Percentiles rank a stretch among this genome's conserved stretches.
Conservation (phyloP, 2,113 vertebrate species). For the Leptocoma aspasia region DNA sequence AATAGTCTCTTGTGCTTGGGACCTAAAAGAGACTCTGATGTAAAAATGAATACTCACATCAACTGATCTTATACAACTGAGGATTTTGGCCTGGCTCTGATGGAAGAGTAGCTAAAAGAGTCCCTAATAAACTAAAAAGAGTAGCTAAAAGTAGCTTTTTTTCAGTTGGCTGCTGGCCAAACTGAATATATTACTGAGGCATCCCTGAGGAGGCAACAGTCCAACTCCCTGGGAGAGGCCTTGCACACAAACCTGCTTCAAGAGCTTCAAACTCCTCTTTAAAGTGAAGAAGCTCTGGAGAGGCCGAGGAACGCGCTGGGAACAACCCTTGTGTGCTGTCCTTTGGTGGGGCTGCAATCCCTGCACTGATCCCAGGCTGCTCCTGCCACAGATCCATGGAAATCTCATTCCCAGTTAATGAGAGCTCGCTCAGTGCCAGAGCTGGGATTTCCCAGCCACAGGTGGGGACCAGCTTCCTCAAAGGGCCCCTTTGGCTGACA, state of each 20-base stretch:
- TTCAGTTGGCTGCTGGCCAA: neutral
- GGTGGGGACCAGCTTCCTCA: neutral
- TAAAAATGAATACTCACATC: neutral
- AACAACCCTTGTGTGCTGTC: neutral
- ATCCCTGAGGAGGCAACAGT: neutral
- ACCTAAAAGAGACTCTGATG: neutral
- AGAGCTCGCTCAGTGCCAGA: neutral
- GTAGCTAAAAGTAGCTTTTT: too few species aligned
- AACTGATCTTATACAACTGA: neutral
- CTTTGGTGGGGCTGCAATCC: rapidly evolving
- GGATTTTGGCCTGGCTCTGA: neutral
- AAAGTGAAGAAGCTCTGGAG: neutral
- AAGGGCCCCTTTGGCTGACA: neutral
- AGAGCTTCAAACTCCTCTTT: neutral
- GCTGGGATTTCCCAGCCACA: neutral
- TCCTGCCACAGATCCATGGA: neutral
- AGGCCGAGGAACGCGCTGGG: neutral
- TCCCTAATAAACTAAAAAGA: neutral
- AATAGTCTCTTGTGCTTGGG: neutral
- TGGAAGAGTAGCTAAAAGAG: neutral
- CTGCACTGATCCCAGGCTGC: rapidly evolving
- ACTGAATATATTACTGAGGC: neutral
- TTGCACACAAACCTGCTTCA: neutral
- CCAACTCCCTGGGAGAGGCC: neutral
- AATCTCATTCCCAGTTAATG: neutral